Conservation (phyloP, 2,888 invertebrate genomes). For the Trilocha varians region DNA sequence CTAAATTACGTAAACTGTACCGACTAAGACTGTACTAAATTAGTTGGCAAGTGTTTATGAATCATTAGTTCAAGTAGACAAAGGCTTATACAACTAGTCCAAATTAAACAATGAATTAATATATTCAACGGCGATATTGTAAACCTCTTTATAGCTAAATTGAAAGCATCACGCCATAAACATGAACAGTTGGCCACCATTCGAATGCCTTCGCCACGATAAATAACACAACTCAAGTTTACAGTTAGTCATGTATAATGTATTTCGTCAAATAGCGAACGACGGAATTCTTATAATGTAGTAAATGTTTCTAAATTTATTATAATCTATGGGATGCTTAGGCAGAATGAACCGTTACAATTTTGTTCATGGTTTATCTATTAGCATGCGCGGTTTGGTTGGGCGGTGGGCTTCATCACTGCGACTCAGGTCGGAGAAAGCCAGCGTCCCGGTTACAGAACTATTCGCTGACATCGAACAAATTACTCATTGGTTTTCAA, state of each 20-base stretch:
- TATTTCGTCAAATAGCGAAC: slow-evolving; percentile 43
- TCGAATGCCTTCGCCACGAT: slow-evolving; percentile 8
- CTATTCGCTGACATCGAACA: slow-evolving; percentile 34
- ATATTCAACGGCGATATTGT: slow-evolving; percentile 17
- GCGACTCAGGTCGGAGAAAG: slow-evolving; percentile 49
- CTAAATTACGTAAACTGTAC: slow-evolving; percentile 63
- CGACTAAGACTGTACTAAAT: slow-evolving; percentile 45
- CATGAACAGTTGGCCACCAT: slow-evolving; percentile 8
- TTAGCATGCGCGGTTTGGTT: slow-evolving; percentile 61
- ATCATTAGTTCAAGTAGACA: slow-evolving; percentile 46
- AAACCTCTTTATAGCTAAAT: slow-evolving; percentile 5
- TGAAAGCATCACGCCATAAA: slow-evolving; percentile 5
- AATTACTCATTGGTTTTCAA: slow-evolving; percentile 45
- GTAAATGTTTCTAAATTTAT: slow-evolving; percentile 58
- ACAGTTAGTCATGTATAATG: slow-evolving; percentile 53
- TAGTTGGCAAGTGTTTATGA: slow-evolving; percentile 56
- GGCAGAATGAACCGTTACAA: slow-evolving; percentile 61
- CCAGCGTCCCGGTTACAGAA: slow-evolving; percentile 49
- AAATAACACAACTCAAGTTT: slow-evolving; percentile 28
- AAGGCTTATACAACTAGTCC: slow-evolving; percentile 23
- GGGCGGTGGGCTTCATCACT: slow-evolving; percentile 37
- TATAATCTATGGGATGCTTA: slow-evolving; percentile 33
- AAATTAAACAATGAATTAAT: slow-evolving; percentile 16
- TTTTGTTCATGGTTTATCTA: slow-evolving; percentile 55
- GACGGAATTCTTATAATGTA: slow-evolving; percentile 56